These are phyloP conservation scores for Nothoprocta perdicaria DNA, from an alignment of 2,113 vertebrate species.

Conservation along the genomic window DNA sequence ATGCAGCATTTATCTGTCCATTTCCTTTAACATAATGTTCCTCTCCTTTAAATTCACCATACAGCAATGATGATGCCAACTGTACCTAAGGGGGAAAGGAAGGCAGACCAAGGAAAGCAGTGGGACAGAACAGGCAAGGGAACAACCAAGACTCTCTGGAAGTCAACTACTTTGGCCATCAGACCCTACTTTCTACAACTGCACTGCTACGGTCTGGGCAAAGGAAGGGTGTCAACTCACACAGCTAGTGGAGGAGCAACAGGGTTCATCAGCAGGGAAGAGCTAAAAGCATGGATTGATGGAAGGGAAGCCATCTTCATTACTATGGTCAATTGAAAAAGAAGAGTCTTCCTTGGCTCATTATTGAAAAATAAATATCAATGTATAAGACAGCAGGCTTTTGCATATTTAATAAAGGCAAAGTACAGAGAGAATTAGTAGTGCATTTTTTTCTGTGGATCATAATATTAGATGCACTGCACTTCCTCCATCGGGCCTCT, in stretches of 20 bases:
- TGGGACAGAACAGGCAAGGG: slow-evolving; percentile 1
- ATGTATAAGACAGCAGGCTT: slow-evolving; percentile 30
- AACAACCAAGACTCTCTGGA: slow-evolving; percentile 15
- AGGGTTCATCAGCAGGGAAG: slow-evolving; percentile 26
- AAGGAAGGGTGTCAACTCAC: slow-evolving; percentile 6
- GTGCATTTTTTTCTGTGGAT: not conserved
- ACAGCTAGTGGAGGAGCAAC: not conserved
- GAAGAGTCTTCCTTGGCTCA: slow-evolving; percentile 26
- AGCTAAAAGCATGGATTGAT: slow-evolving; percentile 33
- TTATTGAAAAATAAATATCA: not conserved
- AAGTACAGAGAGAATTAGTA: not conserved
- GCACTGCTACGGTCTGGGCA: not conserved
- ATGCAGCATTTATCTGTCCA: not conserved
- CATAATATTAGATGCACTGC: not conserved
- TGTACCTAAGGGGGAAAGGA: not conserved
- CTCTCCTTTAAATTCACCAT: slow-evolving; percentile 42
- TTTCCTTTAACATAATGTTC: not conserved
- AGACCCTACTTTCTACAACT: not conserved
- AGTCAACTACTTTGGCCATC: not conserved
- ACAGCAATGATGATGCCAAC: slow-evolving; percentile 45
- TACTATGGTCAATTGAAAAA: slow-evolving; percentile 41
- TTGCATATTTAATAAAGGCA: slow-evolving; percentile 54
- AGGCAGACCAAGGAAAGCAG: slow-evolving; percentile 32
- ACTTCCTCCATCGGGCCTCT: slow-evolving; percentile 55
- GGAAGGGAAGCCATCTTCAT: slow-evolving; percentile 54